Evolutionary conservation across 2,797 vertebrate genomes (phyloP).

Genomic region (Balearica regulorum): DNA sequence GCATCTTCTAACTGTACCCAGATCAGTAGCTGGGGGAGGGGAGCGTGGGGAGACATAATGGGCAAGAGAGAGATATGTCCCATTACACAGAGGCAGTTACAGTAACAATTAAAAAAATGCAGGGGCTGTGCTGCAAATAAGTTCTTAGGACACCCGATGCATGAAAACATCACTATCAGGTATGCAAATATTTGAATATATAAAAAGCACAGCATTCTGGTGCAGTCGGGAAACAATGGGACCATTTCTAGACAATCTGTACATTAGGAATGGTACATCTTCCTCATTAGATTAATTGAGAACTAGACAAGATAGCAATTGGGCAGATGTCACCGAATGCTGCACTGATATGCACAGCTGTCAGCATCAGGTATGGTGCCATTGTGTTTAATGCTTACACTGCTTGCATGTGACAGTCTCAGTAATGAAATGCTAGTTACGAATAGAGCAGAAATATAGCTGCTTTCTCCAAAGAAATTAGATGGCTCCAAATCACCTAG

Average conservation of each 20-base stretch:
- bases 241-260: background rate
- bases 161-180: background rate
- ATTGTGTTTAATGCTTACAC: background rate
- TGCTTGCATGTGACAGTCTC: background rate
- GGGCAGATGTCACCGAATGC: slow-evolving; percentile 8
- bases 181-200: slow-evolving; percentile 7
- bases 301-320: background rate
- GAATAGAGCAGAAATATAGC: background rate
- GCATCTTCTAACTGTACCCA: background rate
- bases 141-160: background rate
- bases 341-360: background rate
- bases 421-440: background rate
- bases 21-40: background rate
- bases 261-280: background rate
- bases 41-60: background rate
- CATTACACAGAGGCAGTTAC: background rate
- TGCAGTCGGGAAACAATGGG: background rate
- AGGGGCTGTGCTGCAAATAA: background rate
- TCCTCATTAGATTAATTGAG: slow-evolving; percentile 27
- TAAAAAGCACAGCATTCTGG: background rate
- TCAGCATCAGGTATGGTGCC: background rate
- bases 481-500: background rate
- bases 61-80: background rate
- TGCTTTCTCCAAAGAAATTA: background rate
- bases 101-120: accelerated